Evolutionary conservation across 2,888 invertebrate species (phyloP), one percentile per base, ranked within the genome.

Genomic region (Ypsolopha sequella): DNA sequence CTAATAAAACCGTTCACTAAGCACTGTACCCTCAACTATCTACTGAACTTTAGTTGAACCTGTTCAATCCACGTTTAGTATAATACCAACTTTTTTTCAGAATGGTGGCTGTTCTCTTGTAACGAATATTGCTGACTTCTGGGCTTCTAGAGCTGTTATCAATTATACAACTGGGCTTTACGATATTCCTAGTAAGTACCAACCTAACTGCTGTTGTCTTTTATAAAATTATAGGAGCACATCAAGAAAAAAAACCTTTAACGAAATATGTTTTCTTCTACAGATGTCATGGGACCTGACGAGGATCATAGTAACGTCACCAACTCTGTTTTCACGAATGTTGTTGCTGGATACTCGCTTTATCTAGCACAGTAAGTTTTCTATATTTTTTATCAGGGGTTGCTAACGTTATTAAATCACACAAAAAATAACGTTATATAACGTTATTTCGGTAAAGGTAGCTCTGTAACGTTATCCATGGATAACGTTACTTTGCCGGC

Each of bases 221-320:
- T 13, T 8, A 41, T 45, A 11, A 41, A 10, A 41, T 11, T 24
- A 2, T 4, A 24, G 24, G 24, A 24, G 2, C 24, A 24, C n/a
- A n/a, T n/a, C n/a, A n/a, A n/a, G n/a, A 24, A 24, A 24, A 24
- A 24, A 3, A 11, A 1, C 14, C 6, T 1, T 13, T 46, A 7
- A 41, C 10, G 41, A 38, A 13, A 36, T 35, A 33, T 49, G 41
- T 51, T 34, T 45, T 43, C 9, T 49, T 55, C 73, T 66, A 43
- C 60, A 89, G 88, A 85, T 70, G 88, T 90, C 6, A 90, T 90
- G 90, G 90, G 90, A 0, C 90, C 90, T 0, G 90, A 90, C 56
- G 90, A 90, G 76, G 89, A 90, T 62, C 89, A 90, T 60, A 73
- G 64, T 33, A 87, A 89, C 58, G 73, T 90, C 1, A 84, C 81